Percentiles rank a stretch among this genome's conserved stretches.
phyloP scores from a whole-genome alignment of 2,888 invertebrate genomes.

The Drepanosiphum platanoidis region DNA sequence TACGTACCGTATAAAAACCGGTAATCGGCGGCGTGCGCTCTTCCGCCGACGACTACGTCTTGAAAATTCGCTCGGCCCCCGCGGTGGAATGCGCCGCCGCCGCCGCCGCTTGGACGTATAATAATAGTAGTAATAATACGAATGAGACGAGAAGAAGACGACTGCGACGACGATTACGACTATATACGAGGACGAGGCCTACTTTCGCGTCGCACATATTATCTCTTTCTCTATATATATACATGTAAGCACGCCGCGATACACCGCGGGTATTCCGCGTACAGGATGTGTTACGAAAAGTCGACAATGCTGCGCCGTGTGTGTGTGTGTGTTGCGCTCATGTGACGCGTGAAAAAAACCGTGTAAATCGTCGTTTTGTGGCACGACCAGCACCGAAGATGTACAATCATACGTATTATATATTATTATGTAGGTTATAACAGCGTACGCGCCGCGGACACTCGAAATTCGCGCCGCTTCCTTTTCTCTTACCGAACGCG shows the following conservation, averaged over 20 bases:
- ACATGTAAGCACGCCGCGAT: too few species aligned
- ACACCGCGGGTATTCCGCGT: neutral
- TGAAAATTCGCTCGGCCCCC: conserved; percentile 46
- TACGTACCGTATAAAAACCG: conserved; percentile 44
- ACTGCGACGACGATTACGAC: neutral
- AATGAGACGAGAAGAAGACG: neutral
- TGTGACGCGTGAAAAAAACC: neutral
- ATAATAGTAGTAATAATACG: neutral
- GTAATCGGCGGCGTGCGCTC: conserved; percentile 6
- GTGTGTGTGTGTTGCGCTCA: too few species aligned
- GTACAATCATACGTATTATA: too few species aligned
- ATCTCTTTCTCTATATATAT: too few species aligned
- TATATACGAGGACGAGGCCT: conserved; percentile 24
- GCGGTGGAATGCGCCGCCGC: conserved; percentile 35
- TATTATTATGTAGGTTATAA: too few species aligned
- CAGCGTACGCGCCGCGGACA: too few species aligned
- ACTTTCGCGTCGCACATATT: neutral
- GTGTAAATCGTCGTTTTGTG: neutral
- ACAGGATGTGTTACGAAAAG: neutral
- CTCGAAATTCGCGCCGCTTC: too few species aligned
- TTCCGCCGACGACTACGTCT: neutral
- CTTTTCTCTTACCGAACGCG: too few species aligned
- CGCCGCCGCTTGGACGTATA: neutral
- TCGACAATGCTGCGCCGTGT: neutral
- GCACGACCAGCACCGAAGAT: too few species aligned